Percentiles rank a stretch among this genome's conserved stretches.
These are phyloP conservation scores for Dendrocincla fuliginosa DNA, from an alignment of 2,797 vertebrate species.

Conservation along the genomic window DNA sequence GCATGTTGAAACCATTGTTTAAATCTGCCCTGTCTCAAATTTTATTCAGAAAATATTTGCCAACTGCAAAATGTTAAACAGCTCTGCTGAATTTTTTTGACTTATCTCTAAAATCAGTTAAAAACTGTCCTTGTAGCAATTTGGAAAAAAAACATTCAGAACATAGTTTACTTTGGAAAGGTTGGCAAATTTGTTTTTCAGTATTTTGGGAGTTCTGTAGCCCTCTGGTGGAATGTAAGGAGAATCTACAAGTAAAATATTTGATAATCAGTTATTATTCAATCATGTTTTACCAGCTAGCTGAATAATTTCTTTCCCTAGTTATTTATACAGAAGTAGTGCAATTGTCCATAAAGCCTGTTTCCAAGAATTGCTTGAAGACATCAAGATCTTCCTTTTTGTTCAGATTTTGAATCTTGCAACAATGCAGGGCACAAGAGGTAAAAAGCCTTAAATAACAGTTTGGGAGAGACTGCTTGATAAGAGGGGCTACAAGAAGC, in stretches of 20 bases:
- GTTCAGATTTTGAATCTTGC: not conserved
- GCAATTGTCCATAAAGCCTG: not conserved
- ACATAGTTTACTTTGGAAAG: not conserved
- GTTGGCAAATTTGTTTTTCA: constrained; percentile 18
- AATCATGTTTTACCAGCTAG: not conserved
- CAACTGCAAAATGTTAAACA: not conserved
- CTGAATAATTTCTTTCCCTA: not conserved
- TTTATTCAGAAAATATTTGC: not conserved
- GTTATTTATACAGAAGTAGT: not conserved
- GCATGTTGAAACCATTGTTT: not conserved
- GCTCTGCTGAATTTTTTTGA: not conserved
- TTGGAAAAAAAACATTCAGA: not conserved
- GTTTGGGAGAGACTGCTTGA: not conserved
- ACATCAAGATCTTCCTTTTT: not conserved
- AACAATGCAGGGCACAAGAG: not conserved
- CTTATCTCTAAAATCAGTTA: not conserved
- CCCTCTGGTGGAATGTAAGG: constrained; percentile 57
- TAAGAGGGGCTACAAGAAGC: not conserved
- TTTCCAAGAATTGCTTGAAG: not conserved
- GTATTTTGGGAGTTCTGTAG: constrained; percentile 60
- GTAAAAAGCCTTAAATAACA: not conserved
- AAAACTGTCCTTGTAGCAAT: not conserved
- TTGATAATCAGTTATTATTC: constrained; percentile 7
- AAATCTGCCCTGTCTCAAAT: not conserved
- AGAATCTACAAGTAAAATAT: constrained; percentile 40